These are phyloP conservation scores for Castor canadensis DNA, from an alignment of 2,113 vertebrate genomes.

Conservation along the genomic window DNA sequence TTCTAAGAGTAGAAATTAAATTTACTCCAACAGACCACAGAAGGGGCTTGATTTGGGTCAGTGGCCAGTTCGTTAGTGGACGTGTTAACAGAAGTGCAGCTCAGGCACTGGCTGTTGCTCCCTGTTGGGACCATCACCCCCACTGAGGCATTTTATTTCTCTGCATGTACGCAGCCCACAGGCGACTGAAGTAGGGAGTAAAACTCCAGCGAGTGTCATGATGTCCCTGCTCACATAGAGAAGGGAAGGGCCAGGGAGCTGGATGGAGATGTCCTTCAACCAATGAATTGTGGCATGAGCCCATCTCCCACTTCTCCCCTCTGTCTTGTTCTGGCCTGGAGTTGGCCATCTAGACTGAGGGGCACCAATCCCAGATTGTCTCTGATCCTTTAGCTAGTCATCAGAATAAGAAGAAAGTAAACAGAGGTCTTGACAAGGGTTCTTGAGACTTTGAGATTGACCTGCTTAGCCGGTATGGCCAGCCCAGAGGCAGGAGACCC, in stretches of 20 bases:
- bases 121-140: neutral
- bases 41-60: neutral
- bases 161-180: neutral
- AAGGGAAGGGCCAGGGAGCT: neutral
- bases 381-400: neutral
- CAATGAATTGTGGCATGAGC: neutral
- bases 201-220: neutral
- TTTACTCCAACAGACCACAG: neutral
- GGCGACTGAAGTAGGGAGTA: too few species aligned
- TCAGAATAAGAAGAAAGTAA: neutral
- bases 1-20: slow-evolving; percentile 33
- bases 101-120: neutral
- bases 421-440: slow-evolving; percentile 13
- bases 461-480: slow-evolving; percentile 32
- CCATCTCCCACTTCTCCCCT: neutral
- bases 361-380: neutral
- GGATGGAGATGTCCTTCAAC: neutral
- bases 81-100: neutral
- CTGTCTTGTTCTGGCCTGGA: neutral
- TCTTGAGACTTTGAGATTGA: neutral
- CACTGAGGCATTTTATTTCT: neutral
- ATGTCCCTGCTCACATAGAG: neutral
- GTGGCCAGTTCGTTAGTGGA: neutral
- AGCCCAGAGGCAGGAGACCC: neutral
- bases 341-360: neutral